Evolutionary conservation across 1,140 invertebrate species (phyloP).

Genomic region (Drosophila malerkotliana): DNA sequence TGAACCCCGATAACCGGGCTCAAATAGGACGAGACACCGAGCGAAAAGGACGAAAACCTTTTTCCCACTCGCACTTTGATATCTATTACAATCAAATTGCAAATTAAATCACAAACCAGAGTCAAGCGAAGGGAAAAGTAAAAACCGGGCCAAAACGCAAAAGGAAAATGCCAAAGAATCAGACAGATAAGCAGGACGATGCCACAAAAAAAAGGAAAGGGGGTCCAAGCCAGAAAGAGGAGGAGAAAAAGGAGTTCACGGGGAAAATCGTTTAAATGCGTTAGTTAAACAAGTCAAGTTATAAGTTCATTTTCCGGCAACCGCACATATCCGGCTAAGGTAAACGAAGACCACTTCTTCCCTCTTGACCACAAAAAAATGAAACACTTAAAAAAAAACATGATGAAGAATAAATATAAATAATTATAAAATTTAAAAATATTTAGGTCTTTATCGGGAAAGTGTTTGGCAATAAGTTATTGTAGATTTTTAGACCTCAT

Average conservation of each 20-base stretch:
- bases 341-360: slow-evolving; percentile 39
- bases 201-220: slow-evolving; percentile 9
- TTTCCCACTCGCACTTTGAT: slow-evolving; percentile 62
- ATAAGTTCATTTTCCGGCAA: slow-evolving; percentile 81
- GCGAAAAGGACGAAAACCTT: slow-evolving; percentile 14
- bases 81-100: slow-evolving; percentile 81
- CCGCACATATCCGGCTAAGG: slow-evolving; percentile 74
- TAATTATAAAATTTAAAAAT: background rate
- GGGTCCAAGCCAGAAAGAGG: background rate
- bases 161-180: slow-evolving; percentile 21
- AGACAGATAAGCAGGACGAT: background rate
- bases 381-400: background rate
- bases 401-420: background rate
- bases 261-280: slow-evolving; percentile 78
- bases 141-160: slow-evolving; percentile 1
- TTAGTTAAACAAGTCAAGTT: slow-evolving; percentile 82
- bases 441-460: background rate
- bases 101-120: slow-evolving; percentile 74
- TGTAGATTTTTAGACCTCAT: too few relatives aligned
- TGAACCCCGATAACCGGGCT: slow-evolving; percentile 22
- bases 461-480: too few relatives aligned
- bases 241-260: slow-evolving; percentile 1
- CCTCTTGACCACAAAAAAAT: background rate
- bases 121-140: slow-evolving; percentile 22
- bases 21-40: background rate